Evolutionary conservation across 2,888 invertebrate genomes (phyloP).

Genomic region (Melanchra persicariae): DNA sequence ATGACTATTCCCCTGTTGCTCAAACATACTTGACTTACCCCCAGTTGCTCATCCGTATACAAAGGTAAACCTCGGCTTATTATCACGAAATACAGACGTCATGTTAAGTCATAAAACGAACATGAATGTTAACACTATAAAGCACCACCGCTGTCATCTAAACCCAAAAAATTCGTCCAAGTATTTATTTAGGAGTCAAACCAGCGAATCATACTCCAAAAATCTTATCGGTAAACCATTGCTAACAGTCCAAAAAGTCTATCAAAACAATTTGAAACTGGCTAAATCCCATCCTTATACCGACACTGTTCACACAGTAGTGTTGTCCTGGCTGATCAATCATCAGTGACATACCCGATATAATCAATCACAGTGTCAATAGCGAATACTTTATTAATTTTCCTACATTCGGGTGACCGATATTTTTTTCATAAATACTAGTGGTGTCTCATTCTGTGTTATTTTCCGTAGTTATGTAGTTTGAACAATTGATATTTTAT

Average conservation of each 20-base stretch:
- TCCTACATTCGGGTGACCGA: constrained; percentile 9
- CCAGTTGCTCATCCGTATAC: too few species aligned
- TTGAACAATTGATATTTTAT: neutral
- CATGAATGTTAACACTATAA: too few species aligned
- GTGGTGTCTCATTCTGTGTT: neutral
- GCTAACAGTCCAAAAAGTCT: neutral
- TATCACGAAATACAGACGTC: too few species aligned
- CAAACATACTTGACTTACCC: too few species aligned
- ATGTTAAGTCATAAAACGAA: too few species aligned
- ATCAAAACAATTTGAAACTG: neutral
- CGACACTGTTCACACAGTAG: constrained; percentile 4
- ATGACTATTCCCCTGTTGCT: too few species aligned
- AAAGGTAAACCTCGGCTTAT: too few species aligned
- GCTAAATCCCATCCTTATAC: constrained; percentile 2
- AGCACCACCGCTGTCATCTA: too few species aligned
- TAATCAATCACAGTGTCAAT: constrained; percentile 63
- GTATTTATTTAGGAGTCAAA: too few species aligned
- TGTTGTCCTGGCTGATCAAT: constrained; percentile 51
- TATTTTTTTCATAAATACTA: constrained; percentile 38
- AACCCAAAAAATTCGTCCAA: too few species aligned
- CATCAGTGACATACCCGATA: constrained; percentile 31
- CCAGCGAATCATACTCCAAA: too few species aligned
- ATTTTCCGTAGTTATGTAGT: neutral
- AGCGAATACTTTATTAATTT: constrained; percentile 60
- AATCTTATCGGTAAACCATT: neutral